These are phyloP conservation scores for Allacma fusca DNA, from an alignment of 2,888 invertebrate genomes.

Conservation along the genomic window DNA sequence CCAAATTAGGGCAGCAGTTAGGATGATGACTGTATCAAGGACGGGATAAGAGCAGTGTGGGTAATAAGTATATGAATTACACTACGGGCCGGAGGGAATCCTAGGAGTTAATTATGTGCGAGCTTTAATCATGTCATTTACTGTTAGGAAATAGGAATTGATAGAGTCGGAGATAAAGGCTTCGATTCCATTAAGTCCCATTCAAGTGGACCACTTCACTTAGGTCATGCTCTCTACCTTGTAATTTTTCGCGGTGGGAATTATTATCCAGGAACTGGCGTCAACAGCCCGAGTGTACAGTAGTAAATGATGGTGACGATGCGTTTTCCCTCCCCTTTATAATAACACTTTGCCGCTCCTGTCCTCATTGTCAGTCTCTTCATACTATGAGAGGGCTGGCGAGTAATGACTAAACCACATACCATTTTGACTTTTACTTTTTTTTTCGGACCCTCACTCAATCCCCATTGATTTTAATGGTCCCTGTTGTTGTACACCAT, in stretches of 20 bases:
- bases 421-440: neutral
- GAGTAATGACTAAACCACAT: neutral
- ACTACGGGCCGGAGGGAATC: no score
- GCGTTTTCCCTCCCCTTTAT: slow-evolving; percentile 27
- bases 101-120: no score
- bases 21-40: slow-evolving; percentile 36
- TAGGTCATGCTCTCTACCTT: slow-evolving; percentile 41
- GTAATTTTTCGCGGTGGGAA: slow-evolving; percentile 37
- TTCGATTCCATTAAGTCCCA: slow-evolving; percentile 43
- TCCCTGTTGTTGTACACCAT: no score
- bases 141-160: neutral
- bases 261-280: slow-evolving; percentile 19
- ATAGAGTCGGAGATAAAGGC: slow-evolving; percentile 46
- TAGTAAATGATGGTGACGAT: slow-evolving; percentile 48
- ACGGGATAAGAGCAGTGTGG: no score
- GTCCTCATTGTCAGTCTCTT: no score
- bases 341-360: slow-evolving; percentile 1
- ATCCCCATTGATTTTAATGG: no score
- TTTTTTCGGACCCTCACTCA: neutral
- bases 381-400: no score
- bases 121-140: neutral
- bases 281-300: neutral
- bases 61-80: no score
- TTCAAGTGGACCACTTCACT: slow-evolving; percentile 29
- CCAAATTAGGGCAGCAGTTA: no score